Evolutionary conservation across 2,888 invertebrate species (phyloP), one percentile per base, ranked within the genome.

Genomic region (Tetanocera ferruginea): DNA sequence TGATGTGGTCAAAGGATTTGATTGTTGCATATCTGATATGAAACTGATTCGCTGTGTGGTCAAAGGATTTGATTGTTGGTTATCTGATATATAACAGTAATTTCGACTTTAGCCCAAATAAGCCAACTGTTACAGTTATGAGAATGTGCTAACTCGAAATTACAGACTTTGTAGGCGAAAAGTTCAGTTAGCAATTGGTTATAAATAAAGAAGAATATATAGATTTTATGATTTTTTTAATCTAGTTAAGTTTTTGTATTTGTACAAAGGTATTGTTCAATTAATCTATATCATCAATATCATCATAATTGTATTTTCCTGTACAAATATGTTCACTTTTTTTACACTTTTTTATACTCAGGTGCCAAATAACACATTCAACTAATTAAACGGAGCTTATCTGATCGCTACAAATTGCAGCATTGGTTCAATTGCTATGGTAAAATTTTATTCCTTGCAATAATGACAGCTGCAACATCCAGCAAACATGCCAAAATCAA

Each of bases 401-500:
- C 82, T 66, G 82, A 81, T 80, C 78, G 77, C 72, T 78, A 78
- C 81, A 81, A 82, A 81, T 82, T 81, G 80, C 79, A 76, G 79
- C 79, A 82, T 66, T 80, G 73, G 78, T 78, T 60, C 80, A 73
- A 55, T 72, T 79, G 64, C 75, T 76, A 72, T 70, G 11, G 43
- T 43, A 37, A 2, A 37, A 43, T 51, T 74, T 62, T 19, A 69
- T 52, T 69, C 69, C 62, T 19, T 52, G 64, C 55, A 60, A 76
- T 60, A 67, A 43, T 76, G 73, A 79, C 78, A 73, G 69, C 62
- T 57, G 67, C 66, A 57, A 43, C 14, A 11, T 8, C 25, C 52
- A 70, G 28, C 28, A 37, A 34, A n/a, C 51, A 28, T 37, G n/a
- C 28, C 84, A 84, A 86, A 85, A 85, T 85, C 81, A 84, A 86